Base-by-base conservation (phyloP, 2,797 vertebrate genomes). In the Mastacembelus armatus region DNA sequence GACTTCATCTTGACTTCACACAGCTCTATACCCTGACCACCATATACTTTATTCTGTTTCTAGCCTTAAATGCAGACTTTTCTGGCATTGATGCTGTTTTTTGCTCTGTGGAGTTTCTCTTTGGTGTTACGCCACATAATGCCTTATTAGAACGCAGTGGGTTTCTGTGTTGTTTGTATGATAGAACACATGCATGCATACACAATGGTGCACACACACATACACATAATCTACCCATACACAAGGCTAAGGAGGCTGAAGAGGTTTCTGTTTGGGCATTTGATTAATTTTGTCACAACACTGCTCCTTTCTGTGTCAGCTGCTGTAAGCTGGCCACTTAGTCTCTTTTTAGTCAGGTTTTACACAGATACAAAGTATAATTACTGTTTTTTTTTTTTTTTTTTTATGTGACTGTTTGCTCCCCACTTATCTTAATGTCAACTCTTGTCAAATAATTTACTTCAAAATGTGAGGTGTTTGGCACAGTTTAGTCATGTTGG, bases 131-230 rank as follows among this genome's bases (percentile, higher is more conserved):
- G 73, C 79, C 91, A 89, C 89, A 85, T 77, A 89, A 85, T 93
- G 93, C 91, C 93, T 93, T 93, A 93, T 80, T 84, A 85, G 71
- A 89, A 78, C 81, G 81, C 66, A 26, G 76, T 85, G 74, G 72
- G 71, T 83, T 90, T 85, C 60, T 77, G 71, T 86, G 72, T 89
- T 71, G 72, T 87, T 80, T 87, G 84, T 87, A 84, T 54, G 60
- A 80, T 84, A 61, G 38, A 55, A 78, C 69, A 76, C 72, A 71
- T 62, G 55, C 71, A 87, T 80, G 80, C 63, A 59, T 30, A 62
- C 56, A 62, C 58, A 58, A n/a, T 36, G 30, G 15, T 19, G 39
- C 56, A 39, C 22, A 16, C 14, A 11, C 21, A 14, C 54, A 19
- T 22, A 65, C 55, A 50, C 43, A 6, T 56, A 52, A 39, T 24